Evolutionary conservation across 2,888 invertebrate genomes (phyloP), one percentile per base, ranked within the genome.

Genomic region (Polydrusus cervinus): DNA sequence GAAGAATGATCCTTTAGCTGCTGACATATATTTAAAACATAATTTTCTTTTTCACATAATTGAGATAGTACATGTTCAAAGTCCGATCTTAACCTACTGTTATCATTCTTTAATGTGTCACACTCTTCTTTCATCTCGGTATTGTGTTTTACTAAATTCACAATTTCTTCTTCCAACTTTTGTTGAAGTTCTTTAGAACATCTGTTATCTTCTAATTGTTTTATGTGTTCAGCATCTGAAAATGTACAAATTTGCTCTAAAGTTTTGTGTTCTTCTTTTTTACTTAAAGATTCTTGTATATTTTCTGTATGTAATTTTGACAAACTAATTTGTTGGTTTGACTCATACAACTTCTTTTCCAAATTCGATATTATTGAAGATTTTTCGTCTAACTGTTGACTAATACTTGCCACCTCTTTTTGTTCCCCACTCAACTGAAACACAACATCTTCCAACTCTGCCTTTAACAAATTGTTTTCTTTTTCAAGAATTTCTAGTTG

Each of bases 391-490:
- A 70, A 20, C 49, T 70, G 34, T 43, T 62, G 18, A 62, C 16
- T 20, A n/a, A 71, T 11, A 1, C 13, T 61, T 43, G 62, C 53
- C 11, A 62, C 11, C 14, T 62, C 62, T 49, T 62, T 40, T 34
- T 53, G 62, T 51, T 71, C 62, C 18, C 49, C 70, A 49, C 14
- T 61, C 34, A 70, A 49, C n/a, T 49, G 18, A 25, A 70, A 70
- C 30, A 3, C 7, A 14, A 34, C 60, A 61, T 70, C 70, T 18
- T 70, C 61, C 18, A 70, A 25, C 16, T 70, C 70, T 9, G 47
- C n/a, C 30, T 61, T 47, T 61, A 70, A 61, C 16, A n/a, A 5
- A 14, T 61, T n/a, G 40, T 61, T 70, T 9, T 70, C 70, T 61
- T 34, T 13, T 34, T n/a, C n/a, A n/a, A n/a, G n/a, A n/a, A n/a